Conservation (phyloP, 2,888 invertebrate genomes). For the Frankliniella fusca region DNA sequence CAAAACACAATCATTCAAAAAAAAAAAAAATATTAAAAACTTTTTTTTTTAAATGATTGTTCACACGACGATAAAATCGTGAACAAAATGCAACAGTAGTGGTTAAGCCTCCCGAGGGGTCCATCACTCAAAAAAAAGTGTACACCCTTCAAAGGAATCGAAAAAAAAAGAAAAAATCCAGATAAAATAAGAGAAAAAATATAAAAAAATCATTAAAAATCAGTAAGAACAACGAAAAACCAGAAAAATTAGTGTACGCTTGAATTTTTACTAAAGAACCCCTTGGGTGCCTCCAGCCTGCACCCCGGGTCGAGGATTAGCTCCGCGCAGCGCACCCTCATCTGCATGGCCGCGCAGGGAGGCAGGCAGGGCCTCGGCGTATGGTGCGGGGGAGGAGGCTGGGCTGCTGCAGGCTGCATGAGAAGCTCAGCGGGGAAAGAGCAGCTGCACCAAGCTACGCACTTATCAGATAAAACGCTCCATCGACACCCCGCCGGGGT, state of each 20-base stretch:
- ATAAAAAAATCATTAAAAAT: too few relatives aligned
- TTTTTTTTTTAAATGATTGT: too few relatives aligned
- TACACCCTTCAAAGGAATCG: too few relatives aligned
- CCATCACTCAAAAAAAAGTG: too few relatives aligned
- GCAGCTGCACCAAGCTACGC: background rate
- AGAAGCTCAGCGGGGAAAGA: background rate
- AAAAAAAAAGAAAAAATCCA: too few relatives aligned
- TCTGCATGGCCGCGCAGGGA: background rate
- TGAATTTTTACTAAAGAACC: background rate
- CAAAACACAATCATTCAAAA: background rate
- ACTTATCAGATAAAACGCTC: constrained; percentile 14
- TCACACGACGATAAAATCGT: background rate
- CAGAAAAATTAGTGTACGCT: too few relatives aligned
- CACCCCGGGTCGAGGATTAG: background rate
- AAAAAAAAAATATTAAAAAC: background rate
- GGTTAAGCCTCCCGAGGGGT: background rate
- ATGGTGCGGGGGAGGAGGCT: too few relatives aligned
- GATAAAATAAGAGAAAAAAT: too few relatives aligned
- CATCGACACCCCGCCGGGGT: background rate
- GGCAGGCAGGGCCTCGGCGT: background rate
- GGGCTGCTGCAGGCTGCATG: background rate
- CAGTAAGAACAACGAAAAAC: too few relatives aligned
- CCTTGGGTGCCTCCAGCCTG: background rate
- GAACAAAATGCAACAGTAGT: background rate
- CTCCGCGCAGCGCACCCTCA: background rate